A percentile compares a stretch with the other conserved stretches of the same genome.
phyloP scores from a whole-genome alignment of 2,888 invertebrate species.

The Catocala nupta region DNA sequence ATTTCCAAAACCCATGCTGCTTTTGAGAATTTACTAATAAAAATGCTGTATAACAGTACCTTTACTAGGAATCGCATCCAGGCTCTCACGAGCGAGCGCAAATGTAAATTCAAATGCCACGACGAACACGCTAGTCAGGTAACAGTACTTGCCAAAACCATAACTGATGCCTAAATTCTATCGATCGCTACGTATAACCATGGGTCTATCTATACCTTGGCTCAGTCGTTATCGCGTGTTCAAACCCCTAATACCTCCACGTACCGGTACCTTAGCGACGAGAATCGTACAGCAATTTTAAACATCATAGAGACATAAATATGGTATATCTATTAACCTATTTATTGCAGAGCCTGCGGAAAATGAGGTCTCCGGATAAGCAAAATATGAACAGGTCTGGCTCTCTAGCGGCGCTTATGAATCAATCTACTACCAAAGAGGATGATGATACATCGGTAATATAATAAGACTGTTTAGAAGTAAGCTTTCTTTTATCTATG shows the following conservation, averaged over 20 bases:
- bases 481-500: no score
- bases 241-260: constrained; percentile 6
- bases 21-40: no score
- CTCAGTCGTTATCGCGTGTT: constrained; percentile 11
- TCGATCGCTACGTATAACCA: not conserved
- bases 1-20: no score
- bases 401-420: constrained; percentile 77
- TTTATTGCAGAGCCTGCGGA: constrained; percentile 61
- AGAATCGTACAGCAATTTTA: not conserved
- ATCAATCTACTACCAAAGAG: constrained; percentile 71
- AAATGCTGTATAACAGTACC: no score
- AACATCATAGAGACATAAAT: not conserved
- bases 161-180: not conserved
- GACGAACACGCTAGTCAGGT: no score
- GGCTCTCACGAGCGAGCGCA: no score
- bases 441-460: constrained; percentile 74
- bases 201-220: not conserved
- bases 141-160: not conserved
- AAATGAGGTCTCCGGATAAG: constrained; percentile 71
- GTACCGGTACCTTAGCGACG: constrained; percentile 1
- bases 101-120: no score
- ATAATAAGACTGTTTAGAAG: not conserved
- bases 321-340: constrained; percentile 12
- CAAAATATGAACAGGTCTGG: constrained; percentile 66
- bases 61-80: no score